A percentile compares a stretch with the other conserved stretches of the same genome.
Evolutionary conservation across 2,888 invertebrate species (phyloP).

Genomic region (Plemyria rubiginata): DNA sequence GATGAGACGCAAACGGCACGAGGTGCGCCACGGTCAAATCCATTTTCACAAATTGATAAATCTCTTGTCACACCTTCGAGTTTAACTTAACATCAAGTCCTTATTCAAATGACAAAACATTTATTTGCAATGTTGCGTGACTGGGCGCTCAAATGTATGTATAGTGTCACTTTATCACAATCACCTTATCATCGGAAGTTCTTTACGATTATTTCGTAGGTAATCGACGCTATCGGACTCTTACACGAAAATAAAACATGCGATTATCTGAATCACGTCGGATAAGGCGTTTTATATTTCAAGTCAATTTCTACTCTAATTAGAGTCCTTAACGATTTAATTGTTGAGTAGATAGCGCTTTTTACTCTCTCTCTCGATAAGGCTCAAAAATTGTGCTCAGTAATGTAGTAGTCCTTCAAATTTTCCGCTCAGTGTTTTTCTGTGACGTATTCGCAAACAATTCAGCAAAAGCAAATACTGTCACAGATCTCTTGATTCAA

Average conservation of each 20-base stretch:
- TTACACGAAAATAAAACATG: conserved; percentile 22
- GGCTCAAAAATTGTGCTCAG: neutral
- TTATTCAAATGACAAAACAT: conserved; percentile 13
- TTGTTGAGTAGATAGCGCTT: neutral
- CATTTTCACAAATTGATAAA: conserved; percentile 55
- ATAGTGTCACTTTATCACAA: conserved; percentile 21
- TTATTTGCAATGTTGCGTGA: conserved; percentile 36
- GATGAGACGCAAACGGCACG: conserved; percentile 52
- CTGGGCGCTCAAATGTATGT: conserved; percentile 30
- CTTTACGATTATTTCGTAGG: conserved; percentile 29
- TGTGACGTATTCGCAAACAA: conserved; percentile 50
- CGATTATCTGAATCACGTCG: conserved; percentile 27
- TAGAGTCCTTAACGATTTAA: neutral
- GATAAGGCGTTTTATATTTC: neutral
- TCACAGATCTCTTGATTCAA: conserved; percentile 45
- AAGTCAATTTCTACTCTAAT: conserved; percentile 2
- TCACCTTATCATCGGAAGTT: conserved; percentile 30
- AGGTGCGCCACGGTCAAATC: conserved; percentile 61
- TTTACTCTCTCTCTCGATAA: neutral
- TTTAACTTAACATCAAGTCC: conserved; percentile 37
- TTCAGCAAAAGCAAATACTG: conserved; percentile 37
- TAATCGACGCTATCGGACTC: conserved; percentile 27
- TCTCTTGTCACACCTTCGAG: conserved; percentile 46
- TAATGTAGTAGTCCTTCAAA: conserved; percentile 16
- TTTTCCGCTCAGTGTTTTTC: conserved; percentile 49